Evolutionary conservation across 2,113 vertebrate genomes (phyloP), one percentile per base, ranked within the genome.

Genomic region (Podiceps cristatus): DNA sequence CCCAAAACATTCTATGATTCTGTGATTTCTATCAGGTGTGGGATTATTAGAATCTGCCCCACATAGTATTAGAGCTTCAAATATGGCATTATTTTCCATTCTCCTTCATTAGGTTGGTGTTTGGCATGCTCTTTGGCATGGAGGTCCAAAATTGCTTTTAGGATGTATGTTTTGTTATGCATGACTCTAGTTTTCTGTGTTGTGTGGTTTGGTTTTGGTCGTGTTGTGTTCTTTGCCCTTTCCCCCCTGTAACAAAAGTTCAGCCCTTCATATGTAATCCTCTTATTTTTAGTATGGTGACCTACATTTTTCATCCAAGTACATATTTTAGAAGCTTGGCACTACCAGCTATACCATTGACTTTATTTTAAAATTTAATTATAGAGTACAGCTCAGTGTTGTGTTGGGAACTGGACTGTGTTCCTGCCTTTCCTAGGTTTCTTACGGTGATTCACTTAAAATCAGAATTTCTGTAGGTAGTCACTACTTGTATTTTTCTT

Each of bases 231-330:
- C 4, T 9, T 9, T 4, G 5, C 33, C 10, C 10, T 20, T 37
- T 20, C 44, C 18, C 23, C 40, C 18, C 18, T 0, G 0, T 45
- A 66, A 89, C 5, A 69, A 84, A 79, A 71, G 62, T 86, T 88
- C 2, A 6, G 45, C 45, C 31, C 35, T 92, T 83, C 9, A 3
- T 55, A 31, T 40, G 33, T 92, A 93, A 92, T 91, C 40, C 33
- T 91, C 44, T 67, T 93, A 92, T 64, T 96, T 96, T 92, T 82
- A 85, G 42, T 72, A 35, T 60, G 31, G 11, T 83, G 85, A 90
- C 90, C 85, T 93, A 83, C 42, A 64, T 96, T 95, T 97, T 97
- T 91, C 1, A 0, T 69, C 47, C 37, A 91, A 66, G 49, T 86
- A 4, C 88, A 13, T 92, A 37, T 88, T 81, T 90, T 78, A 86